Evolutionary conservation across 2,888 invertebrate genomes (phyloP).

Genomic region (Allolobophora icterica): DNA sequence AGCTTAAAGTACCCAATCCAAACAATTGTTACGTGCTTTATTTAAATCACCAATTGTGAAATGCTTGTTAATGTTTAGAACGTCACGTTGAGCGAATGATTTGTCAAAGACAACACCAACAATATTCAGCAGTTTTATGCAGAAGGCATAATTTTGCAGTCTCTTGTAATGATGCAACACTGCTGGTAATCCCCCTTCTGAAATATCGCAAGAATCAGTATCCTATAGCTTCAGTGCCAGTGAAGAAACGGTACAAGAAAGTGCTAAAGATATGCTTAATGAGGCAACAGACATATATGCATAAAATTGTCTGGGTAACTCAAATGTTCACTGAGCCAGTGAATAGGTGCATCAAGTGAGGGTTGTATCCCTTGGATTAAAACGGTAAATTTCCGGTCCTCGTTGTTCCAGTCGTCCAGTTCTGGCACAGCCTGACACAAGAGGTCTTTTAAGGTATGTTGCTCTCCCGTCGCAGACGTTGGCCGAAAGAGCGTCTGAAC

Average conservation of each 20-base stretch:
- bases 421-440: constrained; percentile 64
- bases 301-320: constrained; percentile 98
- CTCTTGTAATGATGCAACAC: background rate
- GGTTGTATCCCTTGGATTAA: constrained; percentile 88
- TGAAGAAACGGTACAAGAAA: background rate
- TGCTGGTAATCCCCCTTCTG: background rate
- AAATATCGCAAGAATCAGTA: background rate
- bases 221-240: no score
- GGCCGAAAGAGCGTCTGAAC: constrained; percentile 80
- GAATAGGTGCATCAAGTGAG: constrained; percentile 85
- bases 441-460: constrained; percentile 77
- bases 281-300: constrained; percentile 72
- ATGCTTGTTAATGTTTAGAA: background rate
- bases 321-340: constrained; percentile 96
- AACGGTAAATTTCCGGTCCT: constrained; percentile 48
- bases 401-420: constrained; percentile 30
- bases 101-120: background rate
- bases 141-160: background rate
- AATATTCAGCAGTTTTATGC: constrained; percentile 13
- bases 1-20: background rate
- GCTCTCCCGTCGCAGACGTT: constrained; percentile 76
- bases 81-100: background rate
- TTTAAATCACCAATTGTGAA: background rate
- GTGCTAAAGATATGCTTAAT: background rate
- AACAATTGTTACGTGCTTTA: background rate